Evolutionary conservation across 2,113 vertebrate genomes (phyloP).

Genomic region (Cheilinus undulatus): DNA sequence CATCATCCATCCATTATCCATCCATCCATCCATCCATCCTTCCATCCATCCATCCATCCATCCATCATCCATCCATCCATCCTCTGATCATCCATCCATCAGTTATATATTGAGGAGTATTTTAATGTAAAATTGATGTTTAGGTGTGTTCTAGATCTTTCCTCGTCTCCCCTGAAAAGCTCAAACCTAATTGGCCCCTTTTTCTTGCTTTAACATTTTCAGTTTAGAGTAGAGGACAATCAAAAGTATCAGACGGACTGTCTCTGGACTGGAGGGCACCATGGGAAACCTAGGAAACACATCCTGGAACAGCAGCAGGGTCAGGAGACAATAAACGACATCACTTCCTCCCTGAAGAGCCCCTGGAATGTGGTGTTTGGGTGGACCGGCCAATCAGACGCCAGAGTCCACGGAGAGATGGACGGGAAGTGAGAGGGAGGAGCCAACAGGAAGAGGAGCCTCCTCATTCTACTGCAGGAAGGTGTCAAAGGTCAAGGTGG

Average conservation of each 20-base stretch:
- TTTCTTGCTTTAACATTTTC: no score
- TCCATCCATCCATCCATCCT: no score
- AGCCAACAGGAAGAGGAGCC: conserved; percentile 43
- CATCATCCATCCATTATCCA: no score
- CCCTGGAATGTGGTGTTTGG: conserved; percentile 26
- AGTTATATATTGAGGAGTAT: neutral
- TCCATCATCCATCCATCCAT: no score
- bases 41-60: no score
- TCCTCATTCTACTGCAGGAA: conserved; percentile 1
- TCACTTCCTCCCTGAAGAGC: conserved; percentile 41
- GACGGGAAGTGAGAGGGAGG: conserved; percentile 36
- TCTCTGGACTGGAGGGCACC: conserved; percentile 11
- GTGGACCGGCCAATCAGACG: conserved; percentile 3
- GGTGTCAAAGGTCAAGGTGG: conserved; percentile 32
- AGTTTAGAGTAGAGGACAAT: no score
- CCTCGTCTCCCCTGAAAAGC: no score
- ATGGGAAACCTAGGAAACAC: conserved; percentile 45
- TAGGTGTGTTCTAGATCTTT: no score
- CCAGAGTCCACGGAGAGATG: neutral
- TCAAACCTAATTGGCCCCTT: no score
- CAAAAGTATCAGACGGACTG: neutral
- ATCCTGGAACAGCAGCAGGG: neutral
- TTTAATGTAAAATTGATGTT: no score
- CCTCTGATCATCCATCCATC: no score
- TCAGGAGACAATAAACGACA: conserved; percentile 30